Percentiles rank a stretch among this genome's conserved stretches.
phyloP scores from a whole-genome alignment of 2,797 vertebrate genomes.

The Melopsittacus undulatus region DNA sequence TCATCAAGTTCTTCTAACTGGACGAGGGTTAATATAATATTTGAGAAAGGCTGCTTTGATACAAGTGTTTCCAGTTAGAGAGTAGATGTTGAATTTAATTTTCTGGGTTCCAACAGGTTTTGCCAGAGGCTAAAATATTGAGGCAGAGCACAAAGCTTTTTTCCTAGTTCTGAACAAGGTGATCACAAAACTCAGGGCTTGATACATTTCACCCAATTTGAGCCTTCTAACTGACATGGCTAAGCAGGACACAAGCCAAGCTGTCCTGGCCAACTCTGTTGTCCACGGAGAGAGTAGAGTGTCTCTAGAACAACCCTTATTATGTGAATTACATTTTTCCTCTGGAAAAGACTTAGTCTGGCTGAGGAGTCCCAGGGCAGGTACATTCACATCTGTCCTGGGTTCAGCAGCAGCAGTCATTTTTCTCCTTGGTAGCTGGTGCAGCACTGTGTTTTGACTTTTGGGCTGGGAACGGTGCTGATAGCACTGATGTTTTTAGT shows the following conservation, averaged over 20 bases:
- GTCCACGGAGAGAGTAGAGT: not conserved
- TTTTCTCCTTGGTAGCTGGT: no score
- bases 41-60: not conserved
- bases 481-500: no score
- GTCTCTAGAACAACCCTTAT: not conserved
- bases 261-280: not conserved
- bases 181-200: not conserved
- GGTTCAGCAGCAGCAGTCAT: no score
- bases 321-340: not conserved
- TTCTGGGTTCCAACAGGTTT: not conserved
- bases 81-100: not conserved
- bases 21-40: not conserved
- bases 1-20: not conserved
- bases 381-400: not conserved
- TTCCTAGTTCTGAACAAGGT: not conserved
- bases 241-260: not conserved
- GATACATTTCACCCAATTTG: not conserved
- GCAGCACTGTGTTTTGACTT: no score
- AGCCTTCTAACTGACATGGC: not conserved
- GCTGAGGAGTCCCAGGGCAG: not conserved
- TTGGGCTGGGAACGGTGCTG: no score
- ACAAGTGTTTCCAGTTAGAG: not conserved
- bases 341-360: not conserved
- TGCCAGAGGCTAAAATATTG: not conserved
- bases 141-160: not conserved